Conservation (phyloP, 1,140 invertebrate genomes). For the Papilio polytes region DNA sequence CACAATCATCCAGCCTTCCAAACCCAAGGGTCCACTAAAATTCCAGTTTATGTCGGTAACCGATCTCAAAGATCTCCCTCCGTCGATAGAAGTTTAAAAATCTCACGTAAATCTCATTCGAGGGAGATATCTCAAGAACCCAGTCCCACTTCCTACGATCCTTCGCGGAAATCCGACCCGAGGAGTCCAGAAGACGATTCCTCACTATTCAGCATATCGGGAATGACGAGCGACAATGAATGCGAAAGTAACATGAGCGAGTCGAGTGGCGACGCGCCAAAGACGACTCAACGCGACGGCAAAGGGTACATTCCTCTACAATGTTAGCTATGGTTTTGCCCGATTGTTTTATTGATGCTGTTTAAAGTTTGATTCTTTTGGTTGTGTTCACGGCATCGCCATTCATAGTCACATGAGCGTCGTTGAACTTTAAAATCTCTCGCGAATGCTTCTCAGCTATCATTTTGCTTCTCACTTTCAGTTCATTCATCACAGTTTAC, state of each 20-base stretch:
- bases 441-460: slow-evolving; percentile 26
- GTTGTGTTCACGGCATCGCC: slow-evolving; percentile 35
- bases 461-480: slow-evolving; percentile 17
- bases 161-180: slow-evolving; percentile 77
- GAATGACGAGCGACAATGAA: slow-evolving; percentile 83
- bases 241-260: slow-evolving; percentile 82
- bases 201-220: slow-evolving; percentile 83
- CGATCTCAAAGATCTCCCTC: slow-evolving; percentile 73
- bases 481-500: slow-evolving; percentile 8
- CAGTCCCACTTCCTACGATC: slow-evolving; percentile 75
- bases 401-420: slow-evolving; percentile 20
- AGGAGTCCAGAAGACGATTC: slow-evolving; percentile 83
- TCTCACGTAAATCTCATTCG: slow-evolving; percentile 68
- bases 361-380: slow-evolving; percentile 53
- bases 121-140: slow-evolving; percentile 76
- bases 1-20: slow-evolving; percentile 82
- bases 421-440: background rate
- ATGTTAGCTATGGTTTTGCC: slow-evolving; percentile 73
- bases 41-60: slow-evolving; percentile 76
- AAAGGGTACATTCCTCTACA: slow-evolving; percentile 79
- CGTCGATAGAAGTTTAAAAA: slow-evolving; percentile 65
- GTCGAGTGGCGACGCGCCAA: slow-evolving; percentile 80
- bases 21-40: slow-evolving; percentile 77
- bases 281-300: slow-evolving; percentile 78
- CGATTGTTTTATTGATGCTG: slow-evolving; percentile 69